These are phyloP conservation scores for Mastacembelus armatus DNA, from an alignment of 2,797 vertebrate species.

Conservation along the genomic window DNA sequence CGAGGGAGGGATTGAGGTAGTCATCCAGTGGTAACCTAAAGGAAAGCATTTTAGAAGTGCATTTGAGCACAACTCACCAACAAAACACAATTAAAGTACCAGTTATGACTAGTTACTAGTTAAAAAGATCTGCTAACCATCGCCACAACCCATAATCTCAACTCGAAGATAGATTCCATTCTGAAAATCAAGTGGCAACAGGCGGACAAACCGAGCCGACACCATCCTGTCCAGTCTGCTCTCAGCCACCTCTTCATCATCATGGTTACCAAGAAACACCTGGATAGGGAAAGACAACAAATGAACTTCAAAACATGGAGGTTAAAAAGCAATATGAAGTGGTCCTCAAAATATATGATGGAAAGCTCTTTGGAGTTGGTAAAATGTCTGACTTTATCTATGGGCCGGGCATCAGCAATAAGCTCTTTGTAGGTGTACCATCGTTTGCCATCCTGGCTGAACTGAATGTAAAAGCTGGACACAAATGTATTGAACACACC, in stretches of 20 bases:
- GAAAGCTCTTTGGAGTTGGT: background rate
- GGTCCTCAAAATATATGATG: background rate
- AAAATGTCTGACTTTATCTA: constrained; percentile 79
- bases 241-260: constrained; percentile 71
- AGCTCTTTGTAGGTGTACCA: constrained; percentile 86
- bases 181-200: constrained; percentile 84
- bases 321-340: background rate
- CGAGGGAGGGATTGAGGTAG: constrained; percentile 48
- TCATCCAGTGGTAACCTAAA: constrained; percentile 59
- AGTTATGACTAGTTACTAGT: no score
- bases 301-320: background rate
- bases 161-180: constrained; percentile 81
- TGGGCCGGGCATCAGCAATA: constrained; percentile 64
- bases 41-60: background rate
- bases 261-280: constrained; percentile 84
- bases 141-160: constrained; percentile 90
- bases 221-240: constrained; percentile 83
- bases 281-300: constrained; percentile 37
- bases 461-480: constrained; percentile 88
- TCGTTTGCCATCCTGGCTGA: constrained; percentile 82
- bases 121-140: constrained; percentile 61
- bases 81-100: background rate
- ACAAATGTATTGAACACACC: constrained; percentile 78
- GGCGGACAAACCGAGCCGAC: constrained; percentile 81
- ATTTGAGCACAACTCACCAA: background rate